Evolutionary conservation across 2,888 invertebrate genomes (phyloP).

Genomic region (Margaritifera margaritifera): DNA sequence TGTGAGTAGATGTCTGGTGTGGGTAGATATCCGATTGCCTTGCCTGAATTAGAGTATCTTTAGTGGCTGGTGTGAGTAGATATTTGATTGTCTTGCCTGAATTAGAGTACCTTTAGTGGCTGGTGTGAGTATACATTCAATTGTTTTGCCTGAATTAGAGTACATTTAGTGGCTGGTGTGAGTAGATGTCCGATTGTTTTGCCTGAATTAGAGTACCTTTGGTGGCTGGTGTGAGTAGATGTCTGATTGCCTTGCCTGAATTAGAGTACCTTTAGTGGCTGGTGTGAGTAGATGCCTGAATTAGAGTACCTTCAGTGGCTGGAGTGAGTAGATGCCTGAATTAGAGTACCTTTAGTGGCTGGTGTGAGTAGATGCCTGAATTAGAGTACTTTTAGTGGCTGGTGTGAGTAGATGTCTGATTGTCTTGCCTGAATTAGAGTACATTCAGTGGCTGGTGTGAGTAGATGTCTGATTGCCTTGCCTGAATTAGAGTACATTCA

Average conservation of each 20-base stretch:
- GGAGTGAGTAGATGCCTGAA: conserved; percentile 61
- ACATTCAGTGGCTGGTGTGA: conserved; percentile 75
- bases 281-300: conserved; percentile 61
- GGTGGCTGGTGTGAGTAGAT: conserved; percentile 73
- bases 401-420: conserved; percentile 67
- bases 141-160: no score
- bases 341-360: conserved; percentile 74
- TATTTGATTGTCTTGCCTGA: no score
- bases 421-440: conserved; percentile 57
- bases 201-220: conserved; percentile 68
- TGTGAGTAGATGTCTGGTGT: no score
- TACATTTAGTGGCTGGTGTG: conserved; percentile 75
- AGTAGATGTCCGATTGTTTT: no score
- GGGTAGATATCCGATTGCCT: no score
- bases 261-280: conserved; percentile 74
- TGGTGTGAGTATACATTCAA: no score
- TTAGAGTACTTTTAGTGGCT: conserved; percentile 74
- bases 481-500: conserved; percentile 70
- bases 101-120: no score
- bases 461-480: no score
- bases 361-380: conserved; percentile 61
- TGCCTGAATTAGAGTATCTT: no score
- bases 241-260: no score
- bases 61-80: no score
- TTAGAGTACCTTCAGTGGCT: conserved; percentile 74